These are phyloP conservation scores for Atrina japonica DNA, from an alignment of 2,888 invertebrate genomes.

Conservation along the genomic window DNA sequence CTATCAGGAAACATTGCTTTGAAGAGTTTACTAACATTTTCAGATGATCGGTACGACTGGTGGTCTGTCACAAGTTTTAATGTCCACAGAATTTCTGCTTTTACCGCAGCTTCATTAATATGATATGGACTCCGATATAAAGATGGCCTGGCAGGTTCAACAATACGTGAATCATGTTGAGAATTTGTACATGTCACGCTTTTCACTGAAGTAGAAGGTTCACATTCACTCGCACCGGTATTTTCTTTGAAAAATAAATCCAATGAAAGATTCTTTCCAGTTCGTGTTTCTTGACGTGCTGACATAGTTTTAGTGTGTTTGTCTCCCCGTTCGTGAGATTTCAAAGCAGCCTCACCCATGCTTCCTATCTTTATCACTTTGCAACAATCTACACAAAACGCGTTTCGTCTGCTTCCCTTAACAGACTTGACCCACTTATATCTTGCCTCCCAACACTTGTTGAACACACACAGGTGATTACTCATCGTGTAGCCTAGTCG, in stretches of 20 bases:
- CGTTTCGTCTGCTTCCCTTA: background rate
- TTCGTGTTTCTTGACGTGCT: background rate
- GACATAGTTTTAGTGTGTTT: background rate
- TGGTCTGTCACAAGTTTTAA: too few species aligned
- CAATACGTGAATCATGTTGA: background rate
- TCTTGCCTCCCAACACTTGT: background rate
- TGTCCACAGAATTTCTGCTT: too few species aligned
- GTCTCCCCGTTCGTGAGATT: background rate
- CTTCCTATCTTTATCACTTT: background rate
- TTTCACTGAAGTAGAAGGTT: slow-evolving; percentile 1
- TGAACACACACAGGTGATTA: too few species aligned
- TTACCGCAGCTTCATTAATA: background rate
- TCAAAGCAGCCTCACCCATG: slow-evolving; percentile 4
- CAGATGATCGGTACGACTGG: too few species aligned
- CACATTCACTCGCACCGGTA: background rate
- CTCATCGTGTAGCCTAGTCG: too few species aligned
- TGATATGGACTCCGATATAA: background rate
- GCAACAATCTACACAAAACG: background rate
- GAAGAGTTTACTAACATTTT: too few species aligned
- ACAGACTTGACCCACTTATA: slow-evolving; percentile 4
- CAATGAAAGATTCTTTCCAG: background rate
- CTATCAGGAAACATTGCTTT: too few species aligned
- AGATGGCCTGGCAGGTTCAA: background rate
- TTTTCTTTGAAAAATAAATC: background rate
- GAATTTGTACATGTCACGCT: background rate